phyloP scores from a whole-genome alignment of 1,140 invertebrate species.

The Eciton burchellii region DNA sequence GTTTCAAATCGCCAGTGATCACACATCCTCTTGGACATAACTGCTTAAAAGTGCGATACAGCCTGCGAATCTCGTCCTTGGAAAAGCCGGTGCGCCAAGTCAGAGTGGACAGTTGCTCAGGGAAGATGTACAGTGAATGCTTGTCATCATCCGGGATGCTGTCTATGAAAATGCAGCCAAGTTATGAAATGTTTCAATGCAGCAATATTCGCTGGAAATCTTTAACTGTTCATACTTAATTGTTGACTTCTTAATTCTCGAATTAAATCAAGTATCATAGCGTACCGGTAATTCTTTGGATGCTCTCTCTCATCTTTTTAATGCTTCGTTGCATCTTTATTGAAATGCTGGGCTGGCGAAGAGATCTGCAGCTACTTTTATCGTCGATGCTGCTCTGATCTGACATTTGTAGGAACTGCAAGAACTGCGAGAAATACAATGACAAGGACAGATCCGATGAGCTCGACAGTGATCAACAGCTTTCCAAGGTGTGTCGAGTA shows the following conservation, averaged over 20 bases:
- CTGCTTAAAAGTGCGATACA: slow-evolving; percentile 81
- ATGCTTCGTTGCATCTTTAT: slow-evolving; percentile 79
- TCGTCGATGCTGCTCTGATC: slow-evolving; percentile 17
- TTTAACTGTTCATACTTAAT: no score
- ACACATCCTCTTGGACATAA: slow-evolving; percentile 76
- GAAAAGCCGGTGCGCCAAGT: slow-evolving; percentile 77
- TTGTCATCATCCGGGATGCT: slow-evolving; percentile 65
- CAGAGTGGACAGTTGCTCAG: slow-evolving; percentile 73
- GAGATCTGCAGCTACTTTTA: slow-evolving; percentile 30
- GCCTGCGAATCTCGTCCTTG: slow-evolving; percentile 76
- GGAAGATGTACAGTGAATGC: slow-evolving; percentile 67
- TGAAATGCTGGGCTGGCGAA: slow-evolving; percentile 70
- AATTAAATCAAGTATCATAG: neutral
- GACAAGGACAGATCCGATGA: neutral
- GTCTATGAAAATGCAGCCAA: slow-evolving; percentile 63
- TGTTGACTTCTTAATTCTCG: neutral
- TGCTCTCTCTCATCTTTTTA: slow-evolving; percentile 78
- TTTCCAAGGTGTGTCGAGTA: slow-evolving; percentile 32
- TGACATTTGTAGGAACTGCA: slow-evolving; percentile 51
- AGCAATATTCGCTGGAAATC: no score
- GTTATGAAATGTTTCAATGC: slow-evolving; percentile 44
- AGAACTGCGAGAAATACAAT: neutral
- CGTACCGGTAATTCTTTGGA: slow-evolving; percentile 80
- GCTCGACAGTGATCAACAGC: neutral
- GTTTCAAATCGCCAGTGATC: slow-evolving; percentile 75